Evolutionary conservation across 1,140 invertebrate genomes (phyloP).

Genomic region (Ceratitis capitata): DNA sequence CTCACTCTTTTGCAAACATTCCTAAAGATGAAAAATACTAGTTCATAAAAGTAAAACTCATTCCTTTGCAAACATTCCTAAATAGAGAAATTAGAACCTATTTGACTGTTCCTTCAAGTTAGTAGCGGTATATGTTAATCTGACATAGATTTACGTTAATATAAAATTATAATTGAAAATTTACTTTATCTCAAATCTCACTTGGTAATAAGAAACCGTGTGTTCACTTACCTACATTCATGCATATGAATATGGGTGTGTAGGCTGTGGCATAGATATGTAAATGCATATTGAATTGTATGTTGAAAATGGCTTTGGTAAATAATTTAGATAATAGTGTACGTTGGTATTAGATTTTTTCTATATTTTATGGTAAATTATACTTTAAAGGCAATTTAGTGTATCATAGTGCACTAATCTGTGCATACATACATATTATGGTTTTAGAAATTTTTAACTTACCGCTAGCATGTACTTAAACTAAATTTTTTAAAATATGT

Average conservation of each 20-base stretch:
- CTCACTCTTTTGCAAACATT: neutral
- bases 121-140: neutral
- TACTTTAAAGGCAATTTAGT: too few relatives aligned
- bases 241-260: too few relatives aligned
- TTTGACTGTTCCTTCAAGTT: slow-evolving; percentile 8
- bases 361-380: neutral
- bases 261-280: neutral
- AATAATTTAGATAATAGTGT: neutral
- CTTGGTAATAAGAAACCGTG: neutral
- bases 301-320: neutral
- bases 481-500: too few relatives aligned
- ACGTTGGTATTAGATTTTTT: neutral
- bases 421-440: too few relatives aligned
- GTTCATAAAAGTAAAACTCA: neutral
- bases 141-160: too few relatives aligned
- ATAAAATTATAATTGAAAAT: neutral
- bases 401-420: too few relatives aligned
- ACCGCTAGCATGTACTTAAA: neutral
- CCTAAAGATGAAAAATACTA: neutral
- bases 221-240: neutral
- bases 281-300: neutral
- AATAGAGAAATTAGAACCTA: neutral
- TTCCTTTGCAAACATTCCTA: neutral
- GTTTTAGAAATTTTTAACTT: neutral
- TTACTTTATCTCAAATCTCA: neutral